Evolutionary conservation across 2,888 invertebrate species (phyloP), one percentile per base, ranked within the genome.

Genomic region (Ophion ellenae): DNA sequence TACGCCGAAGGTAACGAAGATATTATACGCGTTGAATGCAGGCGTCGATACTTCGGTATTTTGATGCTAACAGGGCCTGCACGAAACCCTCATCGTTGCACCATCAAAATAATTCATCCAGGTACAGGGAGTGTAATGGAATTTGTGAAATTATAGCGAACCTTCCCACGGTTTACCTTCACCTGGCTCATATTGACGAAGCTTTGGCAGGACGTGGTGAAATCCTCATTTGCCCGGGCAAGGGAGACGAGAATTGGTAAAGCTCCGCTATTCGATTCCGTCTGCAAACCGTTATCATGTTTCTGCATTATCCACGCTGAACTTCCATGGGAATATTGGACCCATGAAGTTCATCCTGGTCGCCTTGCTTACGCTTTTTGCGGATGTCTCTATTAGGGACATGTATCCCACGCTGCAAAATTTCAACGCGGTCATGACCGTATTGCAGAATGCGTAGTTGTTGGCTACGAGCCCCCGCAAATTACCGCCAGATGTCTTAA

Each of bases 191-290:
- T 53, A 53, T 53, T 17, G 47, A 47, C 53, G 53, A 17, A 53
- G 47, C 28, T 10, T 5, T 24, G 6, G 47, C 17, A 53, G 69
- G 47, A 36, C 28, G 40, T 53, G 47, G 24, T 47, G 47, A 53
- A 70, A 70, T 70, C 28, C 53, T 53, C 70, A 70, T 70, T 53
- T 53, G 53, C 45, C 53, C 70, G 7, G 17, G 28, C 24, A 28
- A 70, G 47, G 17, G 24, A 14, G 40, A 28, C 47, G 53, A 28
- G 28, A 28, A 28, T 2, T 14, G 32, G 20, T 32, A 70, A 53
- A 24, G 70, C 17, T 53, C 7, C 6, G 17, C 7, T 53, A 20
- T 24, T 28, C 28, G 70, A 70, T 47, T 70, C 47, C 47, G 14
- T 28, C 28, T 9, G 70, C 70, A 28, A 17, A 70, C 70, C 14